phyloP scores from a whole-genome alignment of 2,797 vertebrate species.

The Neopelma chrysocephalum region DNA sequence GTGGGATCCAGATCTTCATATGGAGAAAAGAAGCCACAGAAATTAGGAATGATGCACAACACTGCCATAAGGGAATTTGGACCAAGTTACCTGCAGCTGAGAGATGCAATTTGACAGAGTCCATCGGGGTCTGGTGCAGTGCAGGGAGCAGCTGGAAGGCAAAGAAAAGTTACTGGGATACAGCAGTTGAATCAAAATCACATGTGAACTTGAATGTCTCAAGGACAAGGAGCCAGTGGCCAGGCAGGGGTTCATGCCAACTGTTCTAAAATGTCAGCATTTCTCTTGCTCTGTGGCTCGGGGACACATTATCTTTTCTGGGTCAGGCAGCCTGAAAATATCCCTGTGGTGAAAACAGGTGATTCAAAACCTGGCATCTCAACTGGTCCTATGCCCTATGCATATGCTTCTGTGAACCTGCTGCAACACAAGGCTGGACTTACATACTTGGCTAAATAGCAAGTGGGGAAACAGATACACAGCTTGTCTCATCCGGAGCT shows the following conservation, averaged over 20 bases:
- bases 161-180: background rate
- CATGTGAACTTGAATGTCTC: background rate
- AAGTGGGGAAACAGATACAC: background rate
- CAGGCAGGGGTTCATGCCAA: background rate
- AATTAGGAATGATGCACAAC: background rate
- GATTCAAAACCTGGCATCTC: background rate
- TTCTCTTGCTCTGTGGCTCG: background rate
- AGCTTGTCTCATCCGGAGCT: background rate
- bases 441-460: background rate
- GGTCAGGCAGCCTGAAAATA: conserved; percentile 51
- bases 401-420: background rate
- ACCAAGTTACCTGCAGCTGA: background rate
- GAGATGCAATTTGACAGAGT: background rate
- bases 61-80: background rate
- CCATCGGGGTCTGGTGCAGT: background rate
- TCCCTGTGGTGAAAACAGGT: background rate
- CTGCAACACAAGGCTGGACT: background rate
- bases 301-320: background rate
- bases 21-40: background rate
- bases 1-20: background rate
- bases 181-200: background rate
- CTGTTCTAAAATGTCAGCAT: background rate
- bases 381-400: background rate
- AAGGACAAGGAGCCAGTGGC: conserved; percentile 10
- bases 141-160: background rate